Evolutionary conservation across 2,797 vertebrate species (phyloP).

Genomic region (Tenualosa thibaudeaui): DNA sequence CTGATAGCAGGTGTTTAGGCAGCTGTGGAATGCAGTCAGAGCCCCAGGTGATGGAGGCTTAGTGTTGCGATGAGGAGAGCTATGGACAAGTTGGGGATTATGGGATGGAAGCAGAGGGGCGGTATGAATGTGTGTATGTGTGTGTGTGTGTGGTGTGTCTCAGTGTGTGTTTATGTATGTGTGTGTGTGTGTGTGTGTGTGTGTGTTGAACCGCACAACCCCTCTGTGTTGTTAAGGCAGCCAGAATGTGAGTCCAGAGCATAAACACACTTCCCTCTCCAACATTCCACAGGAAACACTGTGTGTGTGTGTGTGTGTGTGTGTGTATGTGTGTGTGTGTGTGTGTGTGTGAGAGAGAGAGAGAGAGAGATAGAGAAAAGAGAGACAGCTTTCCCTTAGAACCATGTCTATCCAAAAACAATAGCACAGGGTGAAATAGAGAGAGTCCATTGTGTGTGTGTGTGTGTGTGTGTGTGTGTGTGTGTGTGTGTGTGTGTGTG

Average conservation of each 20-base stretch:
- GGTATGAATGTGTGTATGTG: neutral
- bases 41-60: neutral
- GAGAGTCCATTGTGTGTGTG: neutral
- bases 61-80: neutral
- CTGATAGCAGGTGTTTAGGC: neutral
- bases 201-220: neutral
- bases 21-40: neutral
- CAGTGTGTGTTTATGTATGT: neutral
- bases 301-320: neutral
- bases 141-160: neutral
- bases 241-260: neutral
- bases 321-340: neutral
- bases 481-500: neutral
- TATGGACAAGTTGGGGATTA: neutral
- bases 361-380: neutral
- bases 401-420: conserved; percentile 2
- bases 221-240: neutral
- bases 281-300: conserved; percentile 16
- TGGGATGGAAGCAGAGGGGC: no score
- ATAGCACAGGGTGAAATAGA: neutral
- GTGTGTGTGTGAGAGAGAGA: neutral
- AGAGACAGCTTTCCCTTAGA: neutral
- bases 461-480: neutral
- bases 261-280: neutral
- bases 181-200: conserved; percentile 9